A percentile compares a stretch with the other conserved stretches of the same genome.
Conservation (phyloP, 92 coral and sea anemone genomes). For the Siderastrea siderea region DNA sequence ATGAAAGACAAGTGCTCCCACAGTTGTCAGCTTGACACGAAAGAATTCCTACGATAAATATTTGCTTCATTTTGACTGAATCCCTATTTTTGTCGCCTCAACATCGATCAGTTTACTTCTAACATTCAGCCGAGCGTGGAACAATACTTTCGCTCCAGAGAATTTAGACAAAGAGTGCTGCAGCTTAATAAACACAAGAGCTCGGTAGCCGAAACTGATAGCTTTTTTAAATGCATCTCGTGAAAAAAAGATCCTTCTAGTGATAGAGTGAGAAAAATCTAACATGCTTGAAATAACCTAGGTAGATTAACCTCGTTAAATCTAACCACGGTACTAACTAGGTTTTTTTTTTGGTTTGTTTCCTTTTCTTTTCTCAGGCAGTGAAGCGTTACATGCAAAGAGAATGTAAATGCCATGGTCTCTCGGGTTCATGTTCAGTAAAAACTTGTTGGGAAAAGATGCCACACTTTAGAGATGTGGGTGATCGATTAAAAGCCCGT, state of each 20-base stretch:
- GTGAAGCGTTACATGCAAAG: slow-evolving; percentile 81
- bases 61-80: slow-evolving; percentile 1
- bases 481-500: slow-evolving; percentile 79
- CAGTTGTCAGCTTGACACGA: slow-evolving; percentile 33
- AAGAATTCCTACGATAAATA: slow-evolving; percentile 23
- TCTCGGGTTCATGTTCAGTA: slow-evolving; percentile 84
- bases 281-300: slow-evolving; percentile 17
- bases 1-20: slow-evolving; percentile 54
- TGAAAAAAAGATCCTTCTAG: background rate
- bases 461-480: slow-evolving; percentile 78
- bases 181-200: slow-evolving; percentile 21
- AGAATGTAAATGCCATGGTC: slow-evolving; percentile 95
- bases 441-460: slow-evolving; percentile 90
- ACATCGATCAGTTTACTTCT: background rate
- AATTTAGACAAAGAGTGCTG: slow-evolving; percentile 35
- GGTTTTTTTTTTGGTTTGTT: slow-evolving; percentile 8
- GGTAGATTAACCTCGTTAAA: slow-evolving; percentile 20
- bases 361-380: slow-evolving; percentile 75
- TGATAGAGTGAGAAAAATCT: background rate
- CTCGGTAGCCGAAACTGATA: slow-evolving; percentile 24
- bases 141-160: slow-evolving; percentile 17
- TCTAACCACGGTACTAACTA: background rate
- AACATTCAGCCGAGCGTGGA: slow-evolving; percentile 17
- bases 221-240: slow-evolving; percentile 15
- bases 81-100: slow-evolving; percentile 5